Evolutionary conservation across 1,140 invertebrate genomes (phyloP).

Genomic region (Dinoponera quadriceps): DNA sequence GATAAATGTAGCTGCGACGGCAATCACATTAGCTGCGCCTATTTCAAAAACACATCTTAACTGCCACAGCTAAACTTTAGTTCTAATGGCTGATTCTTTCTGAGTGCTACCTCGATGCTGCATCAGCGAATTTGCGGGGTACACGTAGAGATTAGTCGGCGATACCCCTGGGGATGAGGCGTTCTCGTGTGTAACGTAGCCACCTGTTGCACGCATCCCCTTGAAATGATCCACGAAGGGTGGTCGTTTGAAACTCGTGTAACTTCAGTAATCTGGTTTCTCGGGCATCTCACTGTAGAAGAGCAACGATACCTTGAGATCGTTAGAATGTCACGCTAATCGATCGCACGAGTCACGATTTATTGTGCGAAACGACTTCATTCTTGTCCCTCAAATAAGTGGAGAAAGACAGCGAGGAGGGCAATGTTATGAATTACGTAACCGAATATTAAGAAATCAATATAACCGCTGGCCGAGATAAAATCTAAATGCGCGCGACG

Average conservation of each 20-base stretch:
- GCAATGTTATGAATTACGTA: slow-evolving; percentile 46
- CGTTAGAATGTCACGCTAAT: slow-evolving; percentile 14
- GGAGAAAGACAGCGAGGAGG: not conserved
- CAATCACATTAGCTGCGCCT: too few relatives aligned
- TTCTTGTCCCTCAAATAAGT: not conserved
- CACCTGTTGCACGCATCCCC: slow-evolving; percentile 70
- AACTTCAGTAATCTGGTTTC: not conserved
- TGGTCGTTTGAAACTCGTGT: slow-evolving; percentile 45
- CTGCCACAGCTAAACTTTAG: too few relatives aligned
- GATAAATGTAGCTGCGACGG: too few relatives aligned
- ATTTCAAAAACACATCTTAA: too few relatives aligned
- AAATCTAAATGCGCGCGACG: slow-evolving; percentile 1
- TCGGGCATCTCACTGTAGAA: not conserved
- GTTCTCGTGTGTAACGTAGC: slow-evolving; percentile 53
- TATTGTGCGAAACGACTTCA: slow-evolving; percentile 30
- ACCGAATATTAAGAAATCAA: slow-evolving; percentile 57
- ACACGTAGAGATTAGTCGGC: slow-evolving; percentile 45
- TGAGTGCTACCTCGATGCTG: not conserved
- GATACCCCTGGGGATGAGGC: slow-evolving; percentile 71
- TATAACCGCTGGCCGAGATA: slow-evolving; percentile 21
- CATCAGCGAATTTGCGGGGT: slow-evolving; percentile 19
- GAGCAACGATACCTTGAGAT: not conserved
- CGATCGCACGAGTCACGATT: slow-evolving; percentile 30
- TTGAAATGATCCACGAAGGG: not conserved
- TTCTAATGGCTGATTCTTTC: too few relatives aligned